Percentiles rank a stretch among this genome's conserved stretches.
These are phyloP conservation scores for Drosophila kohkoa DNA, from an alignment of 1,140 invertebrate species.

Conservation along the genomic window DNA sequence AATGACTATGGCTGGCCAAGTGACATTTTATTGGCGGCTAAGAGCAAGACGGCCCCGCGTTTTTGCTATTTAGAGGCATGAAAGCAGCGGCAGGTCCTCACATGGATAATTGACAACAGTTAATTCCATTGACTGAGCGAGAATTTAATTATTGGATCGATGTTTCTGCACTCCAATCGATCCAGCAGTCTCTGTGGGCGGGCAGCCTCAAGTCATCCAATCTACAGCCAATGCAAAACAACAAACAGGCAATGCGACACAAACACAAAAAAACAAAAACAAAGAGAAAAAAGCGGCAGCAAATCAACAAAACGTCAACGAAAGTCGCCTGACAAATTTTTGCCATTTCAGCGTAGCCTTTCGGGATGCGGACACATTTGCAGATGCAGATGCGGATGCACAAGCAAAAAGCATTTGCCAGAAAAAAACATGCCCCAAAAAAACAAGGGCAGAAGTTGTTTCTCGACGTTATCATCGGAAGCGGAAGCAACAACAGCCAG, in stretches of 20 bases:
- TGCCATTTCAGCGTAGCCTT: slow-evolving; percentile 62
- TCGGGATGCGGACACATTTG: slow-evolving; percentile 14
- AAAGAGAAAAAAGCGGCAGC: neutral
- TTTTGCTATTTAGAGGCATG: slow-evolving; percentile 78
- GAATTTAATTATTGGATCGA: slow-evolving; percentile 75
- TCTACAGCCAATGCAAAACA: slow-evolving; percentile 20
- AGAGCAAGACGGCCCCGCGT: slow-evolving; percentile 38
- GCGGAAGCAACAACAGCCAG: slow-evolving; percentile 40
- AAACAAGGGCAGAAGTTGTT: neutral
- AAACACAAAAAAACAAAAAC: slow-evolving; percentile 6
- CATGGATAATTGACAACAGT: slow-evolving; percentile 80
- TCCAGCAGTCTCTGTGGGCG: slow-evolving; percentile 61
- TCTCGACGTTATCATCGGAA: slow-evolving; percentile 42
- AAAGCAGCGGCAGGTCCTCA: slow-evolving; percentile 69
- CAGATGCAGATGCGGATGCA: slow-evolving; percentile 31
- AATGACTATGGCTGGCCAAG: slow-evolving; percentile 47
- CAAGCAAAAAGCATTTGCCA: slow-evolving; percentile 35
- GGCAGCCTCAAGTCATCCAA: slow-evolving; percentile 40
- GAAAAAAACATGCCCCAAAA: slow-evolving; percentile 12
- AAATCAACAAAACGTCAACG: slow-evolving; percentile 54
- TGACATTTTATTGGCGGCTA: slow-evolving; percentile 78
- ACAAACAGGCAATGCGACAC: slow-evolving; percentile 15
- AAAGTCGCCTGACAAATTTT: slow-evolving; percentile 60
- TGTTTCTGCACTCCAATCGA: neutral
- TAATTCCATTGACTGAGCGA: slow-evolving; percentile 72